These are phyloP conservation scores for Ceyx melanurus DNA, from an alignment of 2,113 vertebrate genomes.

Conservation along the genomic window DNA sequence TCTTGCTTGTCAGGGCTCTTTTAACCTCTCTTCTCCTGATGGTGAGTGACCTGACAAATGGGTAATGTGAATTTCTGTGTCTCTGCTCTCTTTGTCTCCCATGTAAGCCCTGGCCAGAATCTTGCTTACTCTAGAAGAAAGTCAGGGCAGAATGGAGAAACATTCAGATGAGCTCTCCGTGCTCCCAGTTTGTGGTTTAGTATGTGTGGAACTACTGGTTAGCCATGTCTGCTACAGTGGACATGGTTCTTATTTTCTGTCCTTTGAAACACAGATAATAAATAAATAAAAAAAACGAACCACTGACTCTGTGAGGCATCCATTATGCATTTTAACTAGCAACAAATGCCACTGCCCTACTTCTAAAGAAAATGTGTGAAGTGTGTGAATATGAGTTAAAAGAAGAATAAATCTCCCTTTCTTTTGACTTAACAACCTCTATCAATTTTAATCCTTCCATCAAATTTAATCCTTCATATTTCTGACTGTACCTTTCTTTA, in stretches of 20 bases:
- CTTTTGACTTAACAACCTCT: neutral
- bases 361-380: neutral
- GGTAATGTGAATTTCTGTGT: neutral
- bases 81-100: neutral
- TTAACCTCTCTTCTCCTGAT: neutral
- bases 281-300: slow-evolving; percentile 28
- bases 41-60: neutral
- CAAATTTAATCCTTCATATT: neutral
- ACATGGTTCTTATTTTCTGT: neutral
- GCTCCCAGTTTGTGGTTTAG: neutral
- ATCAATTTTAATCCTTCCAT: neutral
- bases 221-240: neutral
- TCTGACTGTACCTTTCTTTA: neutral
- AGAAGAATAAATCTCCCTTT: neutral
- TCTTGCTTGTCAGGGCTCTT: neutral
- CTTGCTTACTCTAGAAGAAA: neutral
- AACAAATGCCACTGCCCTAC: neutral
- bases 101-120: neutral
- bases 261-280: neutral
- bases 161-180: neutral
- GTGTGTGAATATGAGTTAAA: neutral
- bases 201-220: neutral
- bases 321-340: neutral
- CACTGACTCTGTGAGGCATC: neutral
- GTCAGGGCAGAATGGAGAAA: neutral